phyloP scores from a whole-genome alignment of 1,140 invertebrate genomes.

The Gonatopus flavifemur region DNA sequence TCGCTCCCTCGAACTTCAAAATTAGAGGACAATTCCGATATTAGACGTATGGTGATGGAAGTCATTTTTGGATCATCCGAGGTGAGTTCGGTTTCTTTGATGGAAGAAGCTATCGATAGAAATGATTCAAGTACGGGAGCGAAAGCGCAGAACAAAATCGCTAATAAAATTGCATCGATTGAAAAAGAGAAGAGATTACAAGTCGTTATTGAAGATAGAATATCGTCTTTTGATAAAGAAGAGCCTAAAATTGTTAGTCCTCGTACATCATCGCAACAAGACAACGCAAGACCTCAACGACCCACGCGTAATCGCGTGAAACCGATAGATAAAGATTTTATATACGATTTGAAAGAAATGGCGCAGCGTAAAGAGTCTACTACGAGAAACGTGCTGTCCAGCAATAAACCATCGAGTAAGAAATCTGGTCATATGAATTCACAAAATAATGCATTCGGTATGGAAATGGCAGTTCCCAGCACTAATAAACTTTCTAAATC shows the following conservation, averaged over 20 bases:
- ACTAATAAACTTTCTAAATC: no score
- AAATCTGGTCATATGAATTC: background rate
- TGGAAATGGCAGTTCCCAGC: no score
- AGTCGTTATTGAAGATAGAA: background rate
- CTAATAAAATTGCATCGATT: background rate
- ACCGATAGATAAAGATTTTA: conserved; percentile 67
- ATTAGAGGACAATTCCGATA: conserved; percentile 29
- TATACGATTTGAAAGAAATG: conserved; percentile 61
- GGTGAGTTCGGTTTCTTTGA: background rate
- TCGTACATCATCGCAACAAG: background rate
- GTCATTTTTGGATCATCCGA: conserved; percentile 40
- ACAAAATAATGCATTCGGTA: background rate
- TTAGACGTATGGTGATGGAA: conserved; percentile 42
- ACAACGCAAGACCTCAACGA: conserved; percentile 31
- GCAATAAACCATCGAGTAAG: background rate
- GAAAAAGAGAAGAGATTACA: background rate
- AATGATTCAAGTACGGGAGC: background rate
- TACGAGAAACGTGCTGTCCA: background rate
- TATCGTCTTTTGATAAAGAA: conserved; percentile 1
- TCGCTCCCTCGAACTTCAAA: no score
- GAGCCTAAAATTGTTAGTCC: no score
- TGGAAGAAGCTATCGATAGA: background rate
- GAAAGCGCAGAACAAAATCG: background rate
- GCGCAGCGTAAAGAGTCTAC: conserved; percentile 8
- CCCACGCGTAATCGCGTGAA: conserved; percentile 67